A percentile compares a stretch with the other conserved stretches of the same genome.
Evolutionary conservation across 2,888 invertebrate genomes (phyloP).

Genomic region (Drosophila niveifrons): DNA sequence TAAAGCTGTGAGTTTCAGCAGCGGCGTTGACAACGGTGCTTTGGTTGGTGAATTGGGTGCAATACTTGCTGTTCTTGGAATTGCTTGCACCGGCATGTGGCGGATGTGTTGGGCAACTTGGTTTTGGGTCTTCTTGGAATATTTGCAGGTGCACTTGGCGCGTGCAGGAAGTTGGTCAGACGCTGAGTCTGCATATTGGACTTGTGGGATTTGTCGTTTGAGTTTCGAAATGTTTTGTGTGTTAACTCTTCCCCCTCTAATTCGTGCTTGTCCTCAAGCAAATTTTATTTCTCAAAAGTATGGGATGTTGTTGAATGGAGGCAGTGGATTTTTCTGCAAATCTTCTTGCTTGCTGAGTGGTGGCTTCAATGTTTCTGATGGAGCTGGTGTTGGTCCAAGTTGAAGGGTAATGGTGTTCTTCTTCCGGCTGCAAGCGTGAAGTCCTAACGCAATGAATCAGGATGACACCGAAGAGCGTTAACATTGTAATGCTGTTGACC

Average conservation of each 20-base stretch:
- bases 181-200: not conserved
- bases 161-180: not conserved
- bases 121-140: too few species aligned
- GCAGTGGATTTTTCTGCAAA: not conserved
- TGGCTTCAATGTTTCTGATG: not conserved
- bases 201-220: too few species aligned
- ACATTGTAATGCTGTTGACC: not conserved
- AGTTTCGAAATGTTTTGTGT: too few species aligned
- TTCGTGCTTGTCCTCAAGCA: constrained; percentile 6
- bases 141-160: too few species aligned
- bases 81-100: too few species aligned
- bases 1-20: too few species aligned
- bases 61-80: too few species aligned
- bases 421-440: not conserved
- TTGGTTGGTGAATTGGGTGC: too few species aligned
- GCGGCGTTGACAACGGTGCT: too few species aligned
- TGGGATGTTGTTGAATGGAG: not conserved
- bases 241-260: constrained; percentile 8
- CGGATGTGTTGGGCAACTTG: too few species aligned
- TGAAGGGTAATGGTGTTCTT: constrained; percentile 1
- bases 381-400: not conserved
- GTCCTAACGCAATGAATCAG: not conserved
- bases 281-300: not conserved
- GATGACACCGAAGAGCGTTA: not conserved
- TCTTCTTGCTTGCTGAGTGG: too few species aligned